phyloP scores from a whole-genome alignment of 2,888 invertebrate species.

The Rhingia rostrata region DNA sequence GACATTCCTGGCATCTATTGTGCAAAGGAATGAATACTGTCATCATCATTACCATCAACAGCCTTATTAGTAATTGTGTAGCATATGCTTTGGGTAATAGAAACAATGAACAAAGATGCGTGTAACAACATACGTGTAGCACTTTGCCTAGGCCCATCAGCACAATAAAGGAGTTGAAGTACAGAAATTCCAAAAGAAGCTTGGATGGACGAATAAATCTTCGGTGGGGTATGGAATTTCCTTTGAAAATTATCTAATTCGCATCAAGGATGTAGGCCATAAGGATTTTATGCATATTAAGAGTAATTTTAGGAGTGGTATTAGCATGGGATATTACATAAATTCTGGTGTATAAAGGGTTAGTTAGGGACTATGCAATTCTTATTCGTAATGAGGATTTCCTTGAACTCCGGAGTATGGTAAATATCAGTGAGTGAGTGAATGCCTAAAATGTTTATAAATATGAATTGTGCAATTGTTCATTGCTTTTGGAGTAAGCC shows the following conservation, averaged over 20 bases:
- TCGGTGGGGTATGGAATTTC: constrained; percentile 16
- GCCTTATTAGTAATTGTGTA: constrained; percentile 70
- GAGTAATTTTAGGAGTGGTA: not conserved
- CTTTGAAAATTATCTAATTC: constrained; percentile 45
- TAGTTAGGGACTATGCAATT: too few relatives aligned
- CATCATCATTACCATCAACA: constrained; percentile 74
- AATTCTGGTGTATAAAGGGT: too few relatives aligned
- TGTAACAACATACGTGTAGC: constrained; percentile 37
- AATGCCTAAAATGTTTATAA: too few relatives aligned
- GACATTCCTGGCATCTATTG: constrained; percentile 13
- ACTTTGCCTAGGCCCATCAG: constrained; percentile 31
- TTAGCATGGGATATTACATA: too few relatives aligned
- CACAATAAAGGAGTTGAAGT: constrained; percentile 29
- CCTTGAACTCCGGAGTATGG: too few relatives aligned
- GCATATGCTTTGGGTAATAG: constrained; percentile 61
- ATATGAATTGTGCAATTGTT: too few relatives aligned
- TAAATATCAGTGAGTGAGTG: too few relatives aligned
- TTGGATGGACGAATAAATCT: constrained; percentile 52
- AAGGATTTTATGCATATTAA: constrained; percentile 15
- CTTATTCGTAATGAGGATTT: too few relatives aligned
- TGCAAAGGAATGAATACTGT: constrained; percentile 65
- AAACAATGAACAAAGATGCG: constrained; percentile 60
- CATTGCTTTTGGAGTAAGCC: too few relatives aligned
- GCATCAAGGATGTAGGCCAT: constrained; percentile 14
- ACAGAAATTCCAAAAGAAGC: constrained; percentile 27